Evolutionary conservation across 2,113 vertebrate species (phyloP).

Genomic region (Perca schrenkii): DNA sequence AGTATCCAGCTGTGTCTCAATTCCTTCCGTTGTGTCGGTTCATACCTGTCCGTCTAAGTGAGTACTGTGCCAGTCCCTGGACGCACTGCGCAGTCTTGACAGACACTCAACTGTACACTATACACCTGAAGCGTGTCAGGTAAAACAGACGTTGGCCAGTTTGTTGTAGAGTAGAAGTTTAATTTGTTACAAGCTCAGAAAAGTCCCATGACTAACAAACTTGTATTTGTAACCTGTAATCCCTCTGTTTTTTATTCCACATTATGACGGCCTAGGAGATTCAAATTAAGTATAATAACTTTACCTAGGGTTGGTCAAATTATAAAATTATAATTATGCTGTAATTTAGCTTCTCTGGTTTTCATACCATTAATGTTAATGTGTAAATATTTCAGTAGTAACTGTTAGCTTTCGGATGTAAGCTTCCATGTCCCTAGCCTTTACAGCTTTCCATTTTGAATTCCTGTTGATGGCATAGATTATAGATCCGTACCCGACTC

Average conservation of each 20-base stretch:
- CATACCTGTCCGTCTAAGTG: conserved; percentile 58
- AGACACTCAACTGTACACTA: conserved; percentile 10
- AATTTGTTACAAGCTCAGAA: conserved; percentile 14
- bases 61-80: conserved; percentile 41
- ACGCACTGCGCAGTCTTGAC: conserved; percentile 31
- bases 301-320: neutral
- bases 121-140: conserved; percentile 45
- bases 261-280: neutral
- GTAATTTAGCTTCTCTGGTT: neutral
- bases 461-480: neutral
- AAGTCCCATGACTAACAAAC: neutral
- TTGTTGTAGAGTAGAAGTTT: conserved; percentile 16
- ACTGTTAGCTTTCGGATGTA: conserved; percentile 22
- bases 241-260: neutral
- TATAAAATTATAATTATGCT: neutral
- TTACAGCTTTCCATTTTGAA: conserved; percentile 18
- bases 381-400: neutral
- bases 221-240: conserved; percentile 1
- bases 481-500: too few species aligned
- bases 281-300: neutral
- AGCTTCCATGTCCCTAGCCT: conserved; percentile 23
- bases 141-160: neutral
- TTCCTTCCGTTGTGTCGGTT: conserved; percentile 45
- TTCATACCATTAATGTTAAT: neutral
- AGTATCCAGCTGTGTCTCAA: conserved; percentile 46